A percentile compares a stretch with the other conserved stretches of the same genome.
Conservation (phyloP, 1,140 invertebrate genomes). For the Heliconius hermathena region DNA sequence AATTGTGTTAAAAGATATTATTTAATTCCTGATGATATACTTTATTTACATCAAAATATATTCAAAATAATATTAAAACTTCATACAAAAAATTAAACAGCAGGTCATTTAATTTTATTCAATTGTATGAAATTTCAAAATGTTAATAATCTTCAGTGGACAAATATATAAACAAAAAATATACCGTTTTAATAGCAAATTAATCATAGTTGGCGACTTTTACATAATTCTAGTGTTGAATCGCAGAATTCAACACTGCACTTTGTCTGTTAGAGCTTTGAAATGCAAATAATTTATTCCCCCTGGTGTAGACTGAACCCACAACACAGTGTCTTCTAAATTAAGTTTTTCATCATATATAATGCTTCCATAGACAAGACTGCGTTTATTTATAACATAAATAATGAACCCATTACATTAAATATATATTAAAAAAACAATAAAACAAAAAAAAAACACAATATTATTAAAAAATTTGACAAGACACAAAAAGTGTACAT, state of each 20-base stretch:
- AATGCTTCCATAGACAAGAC: background rate
- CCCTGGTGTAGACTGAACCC: background rate
- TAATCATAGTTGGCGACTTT: too few species aligned
- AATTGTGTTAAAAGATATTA: too few species aligned
- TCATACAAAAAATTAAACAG: too few species aligned
- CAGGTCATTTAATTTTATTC: too few species aligned
- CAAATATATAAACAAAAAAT: too few species aligned
- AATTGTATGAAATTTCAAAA: too few species aligned
- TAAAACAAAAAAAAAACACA: background rate
- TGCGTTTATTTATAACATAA: background rate
- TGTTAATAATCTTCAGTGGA: too few species aligned
- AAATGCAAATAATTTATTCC: constrained; percentile 3
- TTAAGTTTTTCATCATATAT: too few species aligned
- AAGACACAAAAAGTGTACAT: background rate
- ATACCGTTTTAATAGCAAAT: too few species aligned
- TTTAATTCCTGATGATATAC: background rate
- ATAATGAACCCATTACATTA: background rate
- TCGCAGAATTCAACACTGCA: background rate
- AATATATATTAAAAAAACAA: background rate
- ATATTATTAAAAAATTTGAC: background rate
- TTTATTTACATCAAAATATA: background rate
- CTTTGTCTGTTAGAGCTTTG: background rate
- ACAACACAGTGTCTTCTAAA: background rate
- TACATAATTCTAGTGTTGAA: background rate
- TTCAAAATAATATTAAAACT: too few species aligned